phyloP scores from a whole-genome alignment of 2,888 invertebrate genomes.

The Cheilosia vulpina region DNA sequence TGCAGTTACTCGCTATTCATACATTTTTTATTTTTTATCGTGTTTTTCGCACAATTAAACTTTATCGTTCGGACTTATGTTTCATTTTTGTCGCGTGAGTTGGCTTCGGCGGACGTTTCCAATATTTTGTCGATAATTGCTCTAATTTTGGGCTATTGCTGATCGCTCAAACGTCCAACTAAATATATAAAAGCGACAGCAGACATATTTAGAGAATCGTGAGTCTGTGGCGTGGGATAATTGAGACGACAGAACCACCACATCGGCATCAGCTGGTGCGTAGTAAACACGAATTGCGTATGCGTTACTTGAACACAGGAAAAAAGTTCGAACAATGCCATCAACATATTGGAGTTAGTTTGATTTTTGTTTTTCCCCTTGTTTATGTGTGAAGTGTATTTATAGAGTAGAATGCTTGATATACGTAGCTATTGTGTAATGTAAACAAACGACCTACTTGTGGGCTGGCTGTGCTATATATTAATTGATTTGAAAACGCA shows the following conservation, averaged over 20 bases:
- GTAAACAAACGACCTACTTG: constrained; percentile 54
- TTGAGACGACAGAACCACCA: constrained; percentile 9
- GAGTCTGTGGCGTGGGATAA: constrained; percentile 11
- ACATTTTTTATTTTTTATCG: constrained; percentile 35
- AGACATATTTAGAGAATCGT: constrained; percentile 2
- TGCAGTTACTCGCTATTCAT: constrained; percentile 26
- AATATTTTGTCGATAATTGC: constrained; percentile 47
- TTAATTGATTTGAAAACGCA: background rate
- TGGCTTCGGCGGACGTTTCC: constrained; percentile 55
- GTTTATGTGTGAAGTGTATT: constrained; percentile 1
- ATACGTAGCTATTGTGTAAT: constrained; percentile 24
- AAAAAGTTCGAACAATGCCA: constrained; percentile 43
- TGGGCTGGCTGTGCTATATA: background rate
- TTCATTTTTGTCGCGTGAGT: constrained; percentile 57
- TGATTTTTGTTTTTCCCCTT: constrained; percentile 7
- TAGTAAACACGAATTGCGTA: constrained; percentile 6
- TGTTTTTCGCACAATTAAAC: constrained; percentile 58
- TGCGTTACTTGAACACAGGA: background rate
- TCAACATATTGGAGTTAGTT: constrained; percentile 60
- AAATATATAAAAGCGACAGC: constrained; percentile 10
- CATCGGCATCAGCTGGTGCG: constrained; percentile 25
- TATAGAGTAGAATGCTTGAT: constrained; percentile 23
- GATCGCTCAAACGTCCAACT: constrained; percentile 40
- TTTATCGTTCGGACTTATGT: constrained; percentile 27
- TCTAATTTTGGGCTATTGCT: constrained; percentile 30